Conservation (phyloP, 2,113 vertebrate genomes). For the Benitochromis conjunctus region DNA sequence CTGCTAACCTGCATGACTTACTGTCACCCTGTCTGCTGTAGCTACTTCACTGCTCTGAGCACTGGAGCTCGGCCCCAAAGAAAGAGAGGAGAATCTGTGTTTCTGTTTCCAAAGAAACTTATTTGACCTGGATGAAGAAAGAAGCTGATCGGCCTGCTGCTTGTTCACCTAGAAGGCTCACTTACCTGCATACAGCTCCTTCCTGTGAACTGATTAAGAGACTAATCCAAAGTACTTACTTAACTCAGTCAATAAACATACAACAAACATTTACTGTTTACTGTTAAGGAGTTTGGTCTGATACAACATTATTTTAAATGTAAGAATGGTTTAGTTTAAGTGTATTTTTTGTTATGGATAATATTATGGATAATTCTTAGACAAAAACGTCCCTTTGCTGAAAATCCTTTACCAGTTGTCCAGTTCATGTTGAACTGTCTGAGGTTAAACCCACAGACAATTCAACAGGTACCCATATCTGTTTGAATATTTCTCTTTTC, state of each 20-base stretch:
- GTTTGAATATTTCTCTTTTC: neutral
- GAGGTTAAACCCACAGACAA: neutral
- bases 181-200: neutral
- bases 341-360: neutral
- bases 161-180: neutral
- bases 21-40: neutral
- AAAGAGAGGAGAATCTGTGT: neutral
- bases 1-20: neutral
- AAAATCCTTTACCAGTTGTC: neutral
- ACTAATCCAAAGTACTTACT: neutral
- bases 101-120: neutral
- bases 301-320: neutral
- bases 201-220: neutral
- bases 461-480: neutral
- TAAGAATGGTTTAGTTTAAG: neutral
- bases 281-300: neutral
- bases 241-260: neutral
- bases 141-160: neutral
- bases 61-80: neutral
- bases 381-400: neutral
- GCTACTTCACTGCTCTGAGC: neutral
- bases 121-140: neutral
- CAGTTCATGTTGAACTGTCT: neutral
- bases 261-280: neutral
- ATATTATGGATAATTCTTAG: neutral